Conservation (phyloP, 2,797 vertebrate genomes). For the Enteromius thamalakanensis region DNA sequence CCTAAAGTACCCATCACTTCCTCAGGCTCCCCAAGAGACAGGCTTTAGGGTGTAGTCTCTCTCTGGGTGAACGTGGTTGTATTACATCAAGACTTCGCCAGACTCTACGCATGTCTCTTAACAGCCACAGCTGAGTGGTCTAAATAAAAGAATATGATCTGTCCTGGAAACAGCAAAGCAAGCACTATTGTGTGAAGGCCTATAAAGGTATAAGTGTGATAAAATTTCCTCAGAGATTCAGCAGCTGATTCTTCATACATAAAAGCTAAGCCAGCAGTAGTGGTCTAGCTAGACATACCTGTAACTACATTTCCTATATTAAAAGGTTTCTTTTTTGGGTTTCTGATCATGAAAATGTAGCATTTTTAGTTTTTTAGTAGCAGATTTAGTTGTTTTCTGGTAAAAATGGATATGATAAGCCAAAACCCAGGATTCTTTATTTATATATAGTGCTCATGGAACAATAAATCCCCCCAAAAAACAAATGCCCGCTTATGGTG, state of each 20-base stretch:
- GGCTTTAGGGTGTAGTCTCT: slow-evolving; percentile 13
- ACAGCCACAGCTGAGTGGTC: not conserved
- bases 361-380: not conserved
- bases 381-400: not conserved
- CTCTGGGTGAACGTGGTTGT: slow-evolving; percentile 24
- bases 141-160: not conserved
- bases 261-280: not conserved
- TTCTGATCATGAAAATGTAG: no score
- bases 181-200: not conserved
- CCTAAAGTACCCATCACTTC: slow-evolving; percentile 37
- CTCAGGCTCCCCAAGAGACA: slow-evolving; percentile 10
- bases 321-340: no score
- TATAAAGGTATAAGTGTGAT: not conserved
- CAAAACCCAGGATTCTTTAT: not conserved
- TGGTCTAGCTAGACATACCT: not conserved
- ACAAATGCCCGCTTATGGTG: not conserved
- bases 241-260: not conserved
- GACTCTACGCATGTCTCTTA: not conserved
- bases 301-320: not conserved
- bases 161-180: not conserved
- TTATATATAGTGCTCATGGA: not conserved
- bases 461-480: not conserved
- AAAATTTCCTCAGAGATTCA: not conserved
- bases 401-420: not conserved
- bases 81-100: slow-evolving; percentile 20